Base-by-base conservation (phyloP, 2,797 vertebrate genomes). In the Sparidentex hasta region DNA sequence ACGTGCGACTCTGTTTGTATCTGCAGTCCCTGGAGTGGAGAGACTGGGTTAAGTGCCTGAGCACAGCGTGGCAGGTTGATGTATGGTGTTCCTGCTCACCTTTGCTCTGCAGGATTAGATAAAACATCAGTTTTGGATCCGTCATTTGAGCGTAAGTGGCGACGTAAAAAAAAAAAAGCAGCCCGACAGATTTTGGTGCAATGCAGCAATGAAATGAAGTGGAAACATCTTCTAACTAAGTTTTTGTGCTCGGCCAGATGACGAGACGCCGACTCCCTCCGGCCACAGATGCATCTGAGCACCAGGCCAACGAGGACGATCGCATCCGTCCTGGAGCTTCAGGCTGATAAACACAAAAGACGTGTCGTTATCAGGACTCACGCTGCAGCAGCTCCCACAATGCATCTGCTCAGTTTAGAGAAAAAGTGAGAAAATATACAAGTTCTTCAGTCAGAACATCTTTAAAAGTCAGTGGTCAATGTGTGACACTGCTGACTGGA, bases 161-260 rank as follows among this genome's bases (percentile, higher is more conserved):
- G 3, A 76, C 55, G 25, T n/a, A 3, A 27, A 27, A 27, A n/a
- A n/a, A n/a, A n/a, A 41, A 58, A 33, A 89, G 80, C 83, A 70
- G 66, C 82, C 68, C 69, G 1, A 43, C 68, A 84, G 78, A 77
- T 71, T 91, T 89, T 94, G 93, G 86, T 93, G 93, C 93, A 94
- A 88, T 93, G 93, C 91, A 94, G 88, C 84, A 92, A 74, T 76
- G 62, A 88, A 85, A 90, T 46, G 69, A 87, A 70, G 83, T 64
- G 54, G 67, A 77, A 90, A 78, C 68, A 83, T 66, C 75, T 63
- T 80, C 81, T 56, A 68, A 87, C 84, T 87, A 91, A 91, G 73
- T 90, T 92, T 90, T 92, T 83, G 71, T 68, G 61, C 67, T n/a
- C 54, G 38, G 62, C 33, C 78, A 58, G 72, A 80, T 82, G 84